phyloP scores from a whole-genome alignment of 1,140 invertebrate genomes.

The Diorhabda sublineata region DNA sequence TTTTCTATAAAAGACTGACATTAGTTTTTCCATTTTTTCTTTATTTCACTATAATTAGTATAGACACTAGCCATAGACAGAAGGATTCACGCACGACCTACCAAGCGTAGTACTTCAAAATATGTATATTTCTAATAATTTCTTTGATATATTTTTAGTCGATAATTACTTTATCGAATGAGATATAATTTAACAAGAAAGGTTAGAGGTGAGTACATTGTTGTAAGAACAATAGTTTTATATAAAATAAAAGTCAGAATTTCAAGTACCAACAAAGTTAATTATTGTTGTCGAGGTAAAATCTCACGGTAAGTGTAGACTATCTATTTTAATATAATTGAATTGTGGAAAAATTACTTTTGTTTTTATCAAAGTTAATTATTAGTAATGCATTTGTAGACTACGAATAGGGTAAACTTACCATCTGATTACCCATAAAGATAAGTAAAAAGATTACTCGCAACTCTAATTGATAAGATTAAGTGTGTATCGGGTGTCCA shows the following conservation, averaged over 20 bases:
- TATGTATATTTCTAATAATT: conserved; percentile 1
- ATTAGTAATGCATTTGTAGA: no score
- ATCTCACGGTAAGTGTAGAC: not conserved
- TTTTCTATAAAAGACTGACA: no score
- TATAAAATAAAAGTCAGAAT: not conserved
- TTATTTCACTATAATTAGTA: no score
- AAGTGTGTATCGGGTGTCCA: no score
- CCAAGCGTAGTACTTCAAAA: not conserved
- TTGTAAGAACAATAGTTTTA: conserved; percentile 3
- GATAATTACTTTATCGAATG: conserved; percentile 3
- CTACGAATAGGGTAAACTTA: no score
- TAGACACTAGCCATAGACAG: not conserved
- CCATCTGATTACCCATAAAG: no score
- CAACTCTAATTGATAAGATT: no score
- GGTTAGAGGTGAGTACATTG: not conserved
- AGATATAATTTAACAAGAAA: conserved; percentile 1
- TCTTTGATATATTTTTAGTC: conserved; percentile 1
- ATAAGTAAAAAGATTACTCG: no score
- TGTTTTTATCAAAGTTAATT: no score
- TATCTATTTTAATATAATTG: not conserved
- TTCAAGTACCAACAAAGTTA: not conserved
- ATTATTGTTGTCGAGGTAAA: not conserved
- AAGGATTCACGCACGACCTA: not conserved
- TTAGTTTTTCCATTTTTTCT: no score
- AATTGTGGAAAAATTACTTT: no score